Base-by-base conservation (phyloP, 2,113 vertebrate species). In the Otis tarda region DNA sequence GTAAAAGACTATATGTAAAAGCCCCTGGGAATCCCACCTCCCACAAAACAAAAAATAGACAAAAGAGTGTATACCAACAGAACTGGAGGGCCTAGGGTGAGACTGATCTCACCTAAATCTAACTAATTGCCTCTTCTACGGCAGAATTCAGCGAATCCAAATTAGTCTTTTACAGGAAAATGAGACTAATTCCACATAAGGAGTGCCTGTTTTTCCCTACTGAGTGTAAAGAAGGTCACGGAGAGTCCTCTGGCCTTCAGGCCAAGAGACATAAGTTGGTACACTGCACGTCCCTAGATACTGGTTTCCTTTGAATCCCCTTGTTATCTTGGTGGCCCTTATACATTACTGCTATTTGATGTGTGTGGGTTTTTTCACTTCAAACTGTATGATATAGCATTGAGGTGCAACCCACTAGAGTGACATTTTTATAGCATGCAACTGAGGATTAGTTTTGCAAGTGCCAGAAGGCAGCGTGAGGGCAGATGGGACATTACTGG, bases 1-100 rank as follows among this genome's bases (percentile, higher is more conserved):
- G 50, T 41, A 70, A 88, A 95, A 60, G 61, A 92, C 49, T 52
- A 7, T 53, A 20, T 70, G 90, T 83, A 94, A 96, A 76, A 97
- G 37, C 37, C 39, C 70, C 82, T 93, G 50, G 55, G 95, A 95
- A 87, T 60, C 7, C 27, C 14, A 71, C 14, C 39, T 81, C 12
- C 35, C 16, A 22, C 22, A 14, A 59, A 57, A 55, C 25, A 14
- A 77, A 60, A 37, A 14, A 22, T 0, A 57, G 17, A 63, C 19
- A 63, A 1, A 68, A n/a, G 28, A 74, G 13, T 11, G 22, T 35
- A 45, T 2, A 77, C 37, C 6, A 59, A 67, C 14, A 55, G n/a
- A 83, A 69, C 10, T 10, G 7, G 14, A 91, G 37, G 3, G 17
- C 33, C 30, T 53, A 39, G 25, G 12, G 10, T 65, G 45, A 19